A percentile compares a stretch with the other conserved stretches of the same genome.
These are phyloP conservation scores for Pollachius pollachius DNA, from an alignment of 2,113 vertebrate genomes.

Conservation along the genomic window DNA sequence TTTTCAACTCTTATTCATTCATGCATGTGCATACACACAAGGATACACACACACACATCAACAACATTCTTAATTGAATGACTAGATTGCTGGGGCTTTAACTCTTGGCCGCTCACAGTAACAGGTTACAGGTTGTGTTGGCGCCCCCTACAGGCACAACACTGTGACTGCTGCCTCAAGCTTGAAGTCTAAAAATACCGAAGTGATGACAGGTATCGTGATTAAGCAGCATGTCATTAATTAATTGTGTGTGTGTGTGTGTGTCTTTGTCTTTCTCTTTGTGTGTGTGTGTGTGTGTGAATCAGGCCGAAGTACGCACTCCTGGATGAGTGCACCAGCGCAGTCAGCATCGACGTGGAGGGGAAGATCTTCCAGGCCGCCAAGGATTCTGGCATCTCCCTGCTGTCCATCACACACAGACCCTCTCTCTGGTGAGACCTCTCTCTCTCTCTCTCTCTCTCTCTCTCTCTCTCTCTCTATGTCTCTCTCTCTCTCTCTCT, in stretches of 20 bases:
- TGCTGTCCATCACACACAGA: constrained; percentile 96
- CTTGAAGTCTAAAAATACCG: not conserved
- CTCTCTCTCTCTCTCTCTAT: constrained; percentile 37
- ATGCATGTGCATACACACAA: too few species aligned
- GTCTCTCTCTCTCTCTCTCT: constrained; percentile 80
- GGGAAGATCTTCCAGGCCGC: constrained; percentile 98
- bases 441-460: not conserved
- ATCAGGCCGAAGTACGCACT: constrained; percentile 93
- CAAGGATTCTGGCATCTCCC: constrained; percentile 89
- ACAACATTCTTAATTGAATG: too few species aligned
- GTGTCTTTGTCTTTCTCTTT: too few species aligned
- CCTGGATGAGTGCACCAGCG: constrained; percentile 96
- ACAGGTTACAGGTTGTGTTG: too few species aligned
- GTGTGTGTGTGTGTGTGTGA: too few species aligned
- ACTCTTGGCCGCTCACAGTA: too few species aligned
- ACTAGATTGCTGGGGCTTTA: too few species aligned
- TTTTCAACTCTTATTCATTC: too few species aligned
- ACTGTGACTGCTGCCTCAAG: not conserved
- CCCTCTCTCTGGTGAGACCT: constrained; percentile 92
- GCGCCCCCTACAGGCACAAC: constrained; percentile 1
- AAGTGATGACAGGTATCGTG: not conserved
- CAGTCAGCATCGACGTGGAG: constrained; percentile 98
- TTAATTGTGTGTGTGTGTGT: too few species aligned
- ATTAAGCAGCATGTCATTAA: not conserved
- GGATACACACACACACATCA: too few species aligned